Conservation (phyloP, 1,140 invertebrate genomes). For the Polypedilum pembai region DNA sequence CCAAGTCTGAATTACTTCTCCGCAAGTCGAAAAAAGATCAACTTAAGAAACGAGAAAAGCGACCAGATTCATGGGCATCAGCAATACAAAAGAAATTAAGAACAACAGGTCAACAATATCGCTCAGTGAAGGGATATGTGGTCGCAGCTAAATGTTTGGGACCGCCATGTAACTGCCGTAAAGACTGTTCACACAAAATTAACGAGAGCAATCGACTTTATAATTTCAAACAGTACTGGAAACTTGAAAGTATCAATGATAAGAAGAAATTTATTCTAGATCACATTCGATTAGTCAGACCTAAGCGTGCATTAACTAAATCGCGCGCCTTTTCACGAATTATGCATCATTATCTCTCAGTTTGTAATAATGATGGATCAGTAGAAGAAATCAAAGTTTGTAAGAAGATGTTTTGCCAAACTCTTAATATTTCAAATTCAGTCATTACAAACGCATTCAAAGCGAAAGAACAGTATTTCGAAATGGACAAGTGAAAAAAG, state of each 20-base stretch:
- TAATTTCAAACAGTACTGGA: conserved; percentile 5
- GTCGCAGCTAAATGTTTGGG: not conserved
- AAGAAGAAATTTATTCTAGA: conserved; percentile 6
- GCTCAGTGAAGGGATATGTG: not conserved
- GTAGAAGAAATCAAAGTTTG: not conserved
- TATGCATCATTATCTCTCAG: not conserved
- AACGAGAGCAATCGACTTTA: not conserved
- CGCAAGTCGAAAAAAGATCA: not conserved
- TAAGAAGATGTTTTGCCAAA: conserved; percentile 2
- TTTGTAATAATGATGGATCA: not conserved
- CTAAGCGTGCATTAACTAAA: conserved; percentile 5
- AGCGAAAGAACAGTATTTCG: conserved; percentile 9
- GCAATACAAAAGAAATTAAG: not conserved
- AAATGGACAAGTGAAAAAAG: not conserved
- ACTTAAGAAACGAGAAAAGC: not conserved
- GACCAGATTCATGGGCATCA: not conserved
- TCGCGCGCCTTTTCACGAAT: not conserved
- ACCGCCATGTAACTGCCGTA: not conserved
- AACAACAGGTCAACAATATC: not conserved
- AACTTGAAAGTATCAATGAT: not conserved
- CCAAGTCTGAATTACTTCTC: not conserved
- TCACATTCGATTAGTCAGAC: not conserved
- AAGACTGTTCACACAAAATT: not conserved
- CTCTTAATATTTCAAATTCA: not conserved
- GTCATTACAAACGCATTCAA: conserved; percentile 15